Base-by-base conservation (phyloP, 2,113 vertebrate species). In the Pterophyllum scalare region DNA sequence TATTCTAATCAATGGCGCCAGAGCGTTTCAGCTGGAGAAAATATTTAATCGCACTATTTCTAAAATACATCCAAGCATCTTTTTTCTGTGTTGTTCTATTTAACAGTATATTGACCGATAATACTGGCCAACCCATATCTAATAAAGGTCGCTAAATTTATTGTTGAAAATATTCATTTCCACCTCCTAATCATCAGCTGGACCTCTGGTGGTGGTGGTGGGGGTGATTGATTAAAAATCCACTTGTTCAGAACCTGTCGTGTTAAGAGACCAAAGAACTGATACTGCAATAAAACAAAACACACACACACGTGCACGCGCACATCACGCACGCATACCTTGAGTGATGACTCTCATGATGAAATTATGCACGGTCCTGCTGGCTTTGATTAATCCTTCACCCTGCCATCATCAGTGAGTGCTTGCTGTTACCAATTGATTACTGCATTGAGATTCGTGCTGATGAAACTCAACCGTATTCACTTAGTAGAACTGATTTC, bases 341-440 rank as follows among this genome's bases (percentile, higher is more conserved):
- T 90, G 77, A 91, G 80, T 79, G 82, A 87, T 87, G 82, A 87
- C 74, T 91, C 75, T 67, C 22, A 59, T 86, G 85, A 92, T 90
- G 20, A 86, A 88, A 87, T 92, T 87, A 88, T 85, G 67, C 84
- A 84, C 19, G 80, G 65, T 83, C 85, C 77, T 79, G 82, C 85
- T 90, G 90, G 59, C 14, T 88, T 82, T 91, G 83, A 93, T 93
- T 90, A 88, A 91, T 90, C 77, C 77, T 40, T 88, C 61, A 54
- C 82, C 74, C 64, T 61, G 79, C 75, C 61, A 57, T 85, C 82
- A 76, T 87, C 80, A 86, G 43, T 64, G 59, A 76, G 19, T 35
- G 35, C 76, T 82, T 70, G 49, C 92, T 88, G 33, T 93, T 85
- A 62, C 84, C 81, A 91, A 91, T 90, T 90, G 86, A 93, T 94